Evolutionary conservation across 1,140 invertebrate species (phyloP).

Genomic region (Heliconius hewitsoni): DNA sequence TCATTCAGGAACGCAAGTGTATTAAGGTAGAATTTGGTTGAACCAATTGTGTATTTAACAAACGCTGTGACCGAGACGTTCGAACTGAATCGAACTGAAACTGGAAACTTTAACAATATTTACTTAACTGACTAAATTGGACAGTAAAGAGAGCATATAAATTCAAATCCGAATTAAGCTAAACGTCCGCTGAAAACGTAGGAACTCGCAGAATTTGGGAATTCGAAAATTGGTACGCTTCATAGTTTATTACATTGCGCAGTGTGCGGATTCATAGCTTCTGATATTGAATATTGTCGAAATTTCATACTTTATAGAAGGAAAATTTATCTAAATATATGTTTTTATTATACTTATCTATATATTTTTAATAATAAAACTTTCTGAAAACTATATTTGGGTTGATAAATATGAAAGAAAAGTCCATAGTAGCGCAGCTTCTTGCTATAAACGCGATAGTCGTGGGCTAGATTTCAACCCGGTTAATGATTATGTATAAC

Average conservation of each 20-base stretch:
- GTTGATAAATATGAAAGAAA: too few species aligned
- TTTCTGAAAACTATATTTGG: too few species aligned
- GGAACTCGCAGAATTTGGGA: slow-evolving; percentile 20
- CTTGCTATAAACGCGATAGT: too few species aligned
- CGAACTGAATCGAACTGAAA: slow-evolving; percentile 33
- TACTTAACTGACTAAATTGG: slow-evolving; percentile 40
- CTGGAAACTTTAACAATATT: slow-evolving; percentile 41
- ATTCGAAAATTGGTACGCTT: slow-evolving; percentile 23
- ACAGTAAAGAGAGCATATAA: slow-evolving; percentile 43
- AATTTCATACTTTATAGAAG: background rate
- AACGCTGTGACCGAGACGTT: slow-evolving; percentile 11
- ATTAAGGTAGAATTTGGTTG: background rate
- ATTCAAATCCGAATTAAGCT: slow-evolving; percentile 39
- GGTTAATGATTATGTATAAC: too few species aligned
- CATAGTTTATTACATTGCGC: slow-evolving; percentile 22
- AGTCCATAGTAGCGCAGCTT: too few species aligned
- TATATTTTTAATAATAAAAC: background rate
- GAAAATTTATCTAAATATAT: background rate
- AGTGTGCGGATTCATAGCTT: slow-evolving; percentile 14
- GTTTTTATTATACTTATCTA: background rate
- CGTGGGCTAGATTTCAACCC: too few species aligned
- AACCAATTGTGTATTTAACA: background rate
- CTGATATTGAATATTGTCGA: slow-evolving; percentile 11
- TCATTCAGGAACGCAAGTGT: too few species aligned
- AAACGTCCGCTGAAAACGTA: slow-evolving; percentile 23